Evolutionary conservation across 2,888 invertebrate species (phyloP), one percentile per base, ranked within the genome.

Genomic region (Allolobophora icterica): DNA sequence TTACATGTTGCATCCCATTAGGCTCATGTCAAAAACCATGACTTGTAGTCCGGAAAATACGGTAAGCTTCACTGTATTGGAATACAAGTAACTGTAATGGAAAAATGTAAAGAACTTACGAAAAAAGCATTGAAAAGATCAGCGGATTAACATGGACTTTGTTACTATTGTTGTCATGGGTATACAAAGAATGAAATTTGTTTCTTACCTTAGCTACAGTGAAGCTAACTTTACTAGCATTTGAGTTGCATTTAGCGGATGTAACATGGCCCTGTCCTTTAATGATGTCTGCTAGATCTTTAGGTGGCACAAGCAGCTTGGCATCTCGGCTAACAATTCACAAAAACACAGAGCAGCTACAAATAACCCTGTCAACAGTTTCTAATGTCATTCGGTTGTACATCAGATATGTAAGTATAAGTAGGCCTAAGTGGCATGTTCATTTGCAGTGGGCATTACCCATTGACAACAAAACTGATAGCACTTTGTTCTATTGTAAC

Each of bases 311-410:
- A 33, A 19, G 6, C 35, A 87, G 35, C 87, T 87, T 87, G 0
- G 87, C 87, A 87, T 35, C 35, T 87, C 87, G 87, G 24, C 87
- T 87, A 87, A 87, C 17, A 87, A 87, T 87, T 34, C 87, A 87
- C 5, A 87, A 35, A 87, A 87, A 35, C 34, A 24, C 30, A 34
- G 11, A 71, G n/a, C 71, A 71, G n/a, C n/a, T n/a, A 71, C 30
- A 71, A 0, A 8, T 71, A 71, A n/a, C 8, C 11, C 19, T 2
- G 24, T 52, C 24, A 24, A 24, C 21, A 52, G 8, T 11, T 19
- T 52, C 24, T 52, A 52, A 24, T 24, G 52, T 24, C 52, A 52
- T 24, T 52, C 52, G 1, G 24, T 24, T 52, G 24, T 24, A 19
- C 52, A 52, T 52, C 6, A 52, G 24, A 52, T 6, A 24, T 52